Conservation (phyloP, 1,140 invertebrate species). For the Sarcophaga peregrina region DNA sequence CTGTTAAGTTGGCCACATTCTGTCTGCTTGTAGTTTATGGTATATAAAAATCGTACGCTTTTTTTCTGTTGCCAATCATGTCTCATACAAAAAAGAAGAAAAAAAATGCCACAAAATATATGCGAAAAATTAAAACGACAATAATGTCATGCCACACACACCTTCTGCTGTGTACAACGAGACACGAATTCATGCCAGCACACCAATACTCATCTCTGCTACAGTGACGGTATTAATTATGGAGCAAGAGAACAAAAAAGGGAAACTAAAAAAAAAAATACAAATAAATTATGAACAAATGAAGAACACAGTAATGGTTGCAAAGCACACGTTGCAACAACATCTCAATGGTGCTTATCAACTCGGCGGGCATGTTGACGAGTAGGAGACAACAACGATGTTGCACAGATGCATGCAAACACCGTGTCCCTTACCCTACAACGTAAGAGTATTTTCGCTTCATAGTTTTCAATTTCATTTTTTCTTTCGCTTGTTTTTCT, state of each 20-base stretch:
- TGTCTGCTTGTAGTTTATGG: not conserved
- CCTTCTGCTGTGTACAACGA: constrained; percentile 5
- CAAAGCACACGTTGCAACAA: constrained; percentile 38
- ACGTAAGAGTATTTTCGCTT: not conserved
- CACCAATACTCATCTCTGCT: not conserved
- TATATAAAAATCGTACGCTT: not conserved
- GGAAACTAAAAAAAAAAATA: not conserved
- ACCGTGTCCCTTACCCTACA: not conserved
- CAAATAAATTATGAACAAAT: not conserved
- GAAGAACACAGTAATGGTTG: not conserved
- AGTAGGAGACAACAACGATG: no score
- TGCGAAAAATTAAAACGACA: constrained; percentile 3
- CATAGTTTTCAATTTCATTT: not conserved
- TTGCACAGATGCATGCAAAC: not conserved
- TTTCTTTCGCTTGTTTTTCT: not conserved
- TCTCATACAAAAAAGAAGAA: not conserved
- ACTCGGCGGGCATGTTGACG: not conserved
- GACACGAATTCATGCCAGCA: not conserved
- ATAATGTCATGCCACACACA: constrained; percentile 23
- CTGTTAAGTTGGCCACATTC: not conserved
- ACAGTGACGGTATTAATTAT: constrained; percentile 29
- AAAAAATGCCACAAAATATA: not conserved
- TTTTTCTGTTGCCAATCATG: constrained; percentile 26
- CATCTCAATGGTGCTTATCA: constrained; percentile 23
- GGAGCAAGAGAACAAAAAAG: not conserved